phyloP scores from a whole-genome alignment of 64 coral and sea anemone genomes.

The Pocillopora verrucosa region DNA sequence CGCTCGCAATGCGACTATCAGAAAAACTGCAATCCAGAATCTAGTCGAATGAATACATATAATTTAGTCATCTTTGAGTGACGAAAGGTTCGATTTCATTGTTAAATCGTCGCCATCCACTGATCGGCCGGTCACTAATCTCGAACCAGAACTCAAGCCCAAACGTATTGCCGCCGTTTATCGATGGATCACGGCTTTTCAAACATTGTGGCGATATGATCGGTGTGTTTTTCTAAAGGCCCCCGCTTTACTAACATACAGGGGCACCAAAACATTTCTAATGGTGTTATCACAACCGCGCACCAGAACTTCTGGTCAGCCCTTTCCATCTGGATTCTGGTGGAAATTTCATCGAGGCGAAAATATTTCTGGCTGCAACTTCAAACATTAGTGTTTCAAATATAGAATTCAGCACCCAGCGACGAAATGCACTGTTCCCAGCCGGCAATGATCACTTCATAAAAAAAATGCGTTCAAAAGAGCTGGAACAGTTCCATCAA shows the following conservation, averaged over 20 bases:
- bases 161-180: constrained; percentile 17
- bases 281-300: background rate
- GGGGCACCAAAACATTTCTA: background rate
- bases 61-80: too few relatives aligned
- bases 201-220: constrained; percentile 29
- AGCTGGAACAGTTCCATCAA: background rate
- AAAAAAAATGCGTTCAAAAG: background rate
- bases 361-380: background rate
- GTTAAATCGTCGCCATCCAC: background rate
- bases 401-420: background rate
- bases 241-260: constrained; percentile 31
- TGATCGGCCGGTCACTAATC: background rate
- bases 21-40: background rate
- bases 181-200: constrained; percentile 41
- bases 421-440: background rate
- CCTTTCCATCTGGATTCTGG: background rate
- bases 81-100: too few relatives aligned
- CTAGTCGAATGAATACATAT: background rate
- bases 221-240: constrained; percentile 4
- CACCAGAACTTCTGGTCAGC: too few relatives aligned
- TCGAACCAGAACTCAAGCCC: background rate
- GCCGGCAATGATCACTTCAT: background rate
- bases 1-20: background rate
- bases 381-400: constrained; percentile 12
- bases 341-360: constrained; percentile 19